A percentile compares a stretch with the other conserved stretches of the same genome.
phyloP scores from a whole-genome alignment of 2,797 vertebrate genomes.

The Coluber constrictor region DNA sequence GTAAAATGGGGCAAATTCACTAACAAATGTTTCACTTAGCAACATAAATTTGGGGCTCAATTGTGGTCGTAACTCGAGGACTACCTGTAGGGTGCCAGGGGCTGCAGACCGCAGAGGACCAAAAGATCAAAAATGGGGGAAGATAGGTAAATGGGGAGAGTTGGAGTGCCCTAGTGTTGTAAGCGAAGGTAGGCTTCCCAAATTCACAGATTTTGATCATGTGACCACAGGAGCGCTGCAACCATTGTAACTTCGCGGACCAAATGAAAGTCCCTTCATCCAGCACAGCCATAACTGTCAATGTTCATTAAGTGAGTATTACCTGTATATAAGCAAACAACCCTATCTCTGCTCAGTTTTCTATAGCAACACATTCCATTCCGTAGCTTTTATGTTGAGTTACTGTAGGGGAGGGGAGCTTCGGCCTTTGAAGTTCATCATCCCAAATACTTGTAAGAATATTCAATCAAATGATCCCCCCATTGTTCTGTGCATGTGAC shows the following conservation, averaged over 20 bases:
- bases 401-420: constrained; percentile 33
- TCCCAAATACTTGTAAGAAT: constrained; percentile 47
- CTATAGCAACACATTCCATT: neutral
- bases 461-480: constrained; percentile 50
- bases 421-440: neutral
- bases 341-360: neutral
- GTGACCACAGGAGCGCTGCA: neutral
- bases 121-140: neutral
- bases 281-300: neutral
- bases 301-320: neutral
- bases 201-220: neutral
- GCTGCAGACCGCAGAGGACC: neutral
- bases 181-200: neutral
- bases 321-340: neutral
- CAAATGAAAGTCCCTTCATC: neutral
- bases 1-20: no score
- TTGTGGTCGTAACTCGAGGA: no score
- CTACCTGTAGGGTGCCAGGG: neutral
- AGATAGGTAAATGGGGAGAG: neutral
- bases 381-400: neutral
- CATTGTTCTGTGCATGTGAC: constrained; percentile 51
- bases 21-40: no score
- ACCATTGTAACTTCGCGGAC: neutral
- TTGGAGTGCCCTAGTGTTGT: neutral
- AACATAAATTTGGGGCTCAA: no score